Evolutionary conservation across 2,888 invertebrate species (phyloP).

Genomic region (Dendrolimus houi): DNA sequence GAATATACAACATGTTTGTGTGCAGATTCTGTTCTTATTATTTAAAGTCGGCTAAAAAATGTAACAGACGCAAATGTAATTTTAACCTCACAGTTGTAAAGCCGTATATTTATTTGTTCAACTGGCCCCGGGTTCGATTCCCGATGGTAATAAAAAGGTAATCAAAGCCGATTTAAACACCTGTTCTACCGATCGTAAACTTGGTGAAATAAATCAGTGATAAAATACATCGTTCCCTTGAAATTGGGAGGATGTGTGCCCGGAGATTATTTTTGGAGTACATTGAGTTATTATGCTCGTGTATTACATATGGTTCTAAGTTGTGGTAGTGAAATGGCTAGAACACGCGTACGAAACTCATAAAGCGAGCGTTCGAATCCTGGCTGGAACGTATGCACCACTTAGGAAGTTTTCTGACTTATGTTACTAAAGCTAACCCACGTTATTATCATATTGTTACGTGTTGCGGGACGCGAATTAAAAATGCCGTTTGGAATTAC

Average conservation of each 20-base stretch:
- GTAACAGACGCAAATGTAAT: not conserved
- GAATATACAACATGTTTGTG: not conserved
- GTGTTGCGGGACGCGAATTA: too few relatives aligned
- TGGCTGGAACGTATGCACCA: too few relatives aligned
- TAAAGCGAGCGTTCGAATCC: too few relatives aligned
- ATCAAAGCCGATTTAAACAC: slow-evolving; percentile 29
- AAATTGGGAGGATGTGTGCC: not conserved
- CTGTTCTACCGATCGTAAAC: slow-evolving; percentile 12
- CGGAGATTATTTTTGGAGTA: too few relatives aligned
- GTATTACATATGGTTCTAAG: too few relatives aligned
- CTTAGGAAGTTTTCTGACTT: too few relatives aligned
- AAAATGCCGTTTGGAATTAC: too few relatives aligned
- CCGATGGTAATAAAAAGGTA: slow-evolving; percentile 21
- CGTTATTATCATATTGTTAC: too few relatives aligned
- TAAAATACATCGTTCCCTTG: not conserved
- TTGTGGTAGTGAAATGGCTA: too few relatives aligned
- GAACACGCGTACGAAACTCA: too few relatives aligned
- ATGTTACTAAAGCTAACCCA: too few relatives aligned
- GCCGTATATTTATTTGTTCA: not conserved
- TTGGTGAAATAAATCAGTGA: not conserved
- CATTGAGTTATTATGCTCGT: too few relatives aligned
- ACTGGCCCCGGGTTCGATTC: slow-evolving; percentile 23
- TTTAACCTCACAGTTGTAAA: not conserved
- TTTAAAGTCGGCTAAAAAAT: not conserved
- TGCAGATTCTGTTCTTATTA: not conserved